Evolutionary conservation across 2,113 vertebrate genomes (phyloP).

Genomic region (Megaleporinus macrocephalus): DNA sequence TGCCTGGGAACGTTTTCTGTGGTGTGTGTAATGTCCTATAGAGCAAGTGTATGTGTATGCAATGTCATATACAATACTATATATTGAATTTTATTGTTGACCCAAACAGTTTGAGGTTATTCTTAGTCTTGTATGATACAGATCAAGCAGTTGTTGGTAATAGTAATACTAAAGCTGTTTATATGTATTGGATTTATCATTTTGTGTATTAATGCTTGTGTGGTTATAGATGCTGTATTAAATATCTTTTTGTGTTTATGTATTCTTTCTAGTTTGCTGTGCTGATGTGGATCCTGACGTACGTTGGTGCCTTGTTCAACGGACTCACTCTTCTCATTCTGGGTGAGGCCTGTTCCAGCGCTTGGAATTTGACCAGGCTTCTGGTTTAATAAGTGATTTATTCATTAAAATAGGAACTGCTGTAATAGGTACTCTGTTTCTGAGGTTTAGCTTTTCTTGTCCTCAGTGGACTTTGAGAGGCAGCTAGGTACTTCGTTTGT

Average conservation of each 20-base stretch:
- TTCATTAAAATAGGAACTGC: neutral
- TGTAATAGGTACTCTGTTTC: neutral
- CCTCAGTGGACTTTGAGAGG: neutral
- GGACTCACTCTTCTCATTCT: constrained; percentile 95
- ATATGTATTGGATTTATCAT: too few species aligned
- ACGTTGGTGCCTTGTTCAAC: constrained; percentile 97
- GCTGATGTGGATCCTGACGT: constrained; percentile 97
- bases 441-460: neutral
- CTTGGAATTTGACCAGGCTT: neutral
- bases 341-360: constrained; percentile 77
- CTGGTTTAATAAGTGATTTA: neutral
- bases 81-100: too few species aligned
- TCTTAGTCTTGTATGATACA: too few species aligned
- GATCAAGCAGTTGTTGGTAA: too few species aligned
- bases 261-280: constrained; percentile 85
- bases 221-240: neutral
- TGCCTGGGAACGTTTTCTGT: too few species aligned
- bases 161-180: too few species aligned
- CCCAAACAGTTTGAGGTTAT: too few species aligned
- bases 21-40: too few species aligned
- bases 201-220: neutral
- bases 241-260: neutral
- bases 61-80: too few species aligned
- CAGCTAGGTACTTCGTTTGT: neutral
- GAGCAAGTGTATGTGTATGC: too few species aligned